Evolutionary conservation across 2,113 vertebrate genomes (phyloP), one percentile per base, ranked within the genome.

Genomic region (Potamarius usumacintae): DNA sequence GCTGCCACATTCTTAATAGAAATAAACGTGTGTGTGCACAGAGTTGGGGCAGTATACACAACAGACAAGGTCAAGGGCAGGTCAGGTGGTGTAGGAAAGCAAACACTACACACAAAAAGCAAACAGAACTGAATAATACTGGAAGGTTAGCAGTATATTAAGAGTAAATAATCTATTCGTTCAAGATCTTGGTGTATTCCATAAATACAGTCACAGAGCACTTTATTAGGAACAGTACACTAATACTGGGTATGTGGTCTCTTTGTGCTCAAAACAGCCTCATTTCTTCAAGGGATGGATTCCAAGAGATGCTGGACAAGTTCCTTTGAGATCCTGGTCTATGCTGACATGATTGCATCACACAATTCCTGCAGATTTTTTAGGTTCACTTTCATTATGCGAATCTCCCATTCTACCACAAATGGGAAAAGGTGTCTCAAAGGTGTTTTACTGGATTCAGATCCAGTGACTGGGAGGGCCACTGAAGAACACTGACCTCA

Each of bases 61-160:
- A 72, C 65, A 88, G 85, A 86, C 81, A 85, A 62, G 20, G 76
- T 82, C 85, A 88, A 90, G 76, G 67, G 65, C 77, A 84, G 76
- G 50, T 42, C 82, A 86, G n/a, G 74, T 84, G 74, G 62, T 79
- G 42, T 18, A 86, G 71, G 48, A 79, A 86, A 83, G 53, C 52
- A 89, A 69, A 77, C 84, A 67, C 12, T n/a, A 42, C 77, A 84
- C 30, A 22, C 53, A 71, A 77, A 82, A 58, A 55, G 62, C 58
- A 85, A 52, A 65, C 58, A 17, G 25, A 15, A 55, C 48, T 18
- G 27, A 18, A 50, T 50, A 63, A 65, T 50, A 82, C 27, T 62
- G 62, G 58, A 79, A 74, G 77, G 60, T 60, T 69, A 50, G 58
- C 58, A 50, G 34, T 3, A 53, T 55, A 69, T 50, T 6, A 50